These are phyloP conservation scores for Esperia sulphurella DNA, from an alignment of 2,888 invertebrate species.

Conservation along the genomic window DNA sequence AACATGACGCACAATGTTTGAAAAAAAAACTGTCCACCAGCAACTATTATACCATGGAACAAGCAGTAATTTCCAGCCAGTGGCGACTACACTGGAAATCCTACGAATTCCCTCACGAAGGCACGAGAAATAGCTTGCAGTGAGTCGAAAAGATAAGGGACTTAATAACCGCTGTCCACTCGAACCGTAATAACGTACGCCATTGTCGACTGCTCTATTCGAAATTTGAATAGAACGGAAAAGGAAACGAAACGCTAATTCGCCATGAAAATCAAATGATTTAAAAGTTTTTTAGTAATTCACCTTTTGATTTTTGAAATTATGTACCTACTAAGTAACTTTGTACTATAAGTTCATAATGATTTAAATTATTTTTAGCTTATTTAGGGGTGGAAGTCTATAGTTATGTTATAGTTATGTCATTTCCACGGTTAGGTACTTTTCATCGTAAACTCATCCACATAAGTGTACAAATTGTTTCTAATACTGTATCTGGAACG, in stretches of 20 bases:
- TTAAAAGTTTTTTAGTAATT: background rate
- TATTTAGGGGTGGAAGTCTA: no score
- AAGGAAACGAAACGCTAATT: background rate
- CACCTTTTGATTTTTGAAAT: no score
- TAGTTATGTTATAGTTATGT: no score
- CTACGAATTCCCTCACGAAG: constrained; percentile 49
- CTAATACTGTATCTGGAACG: no score
- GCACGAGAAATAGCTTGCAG: constrained; percentile 25
- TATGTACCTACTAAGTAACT: no score
- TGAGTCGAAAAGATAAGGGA: constrained; percentile 39
- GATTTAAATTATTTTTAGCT: no score
- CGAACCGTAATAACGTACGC: constrained; percentile 7
- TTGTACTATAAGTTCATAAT: no score
- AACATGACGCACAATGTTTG: no score
- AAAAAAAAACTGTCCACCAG: background rate
- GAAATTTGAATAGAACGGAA: background rate
- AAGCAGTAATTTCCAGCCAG: constrained; percentile 34
- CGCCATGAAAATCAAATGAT: background rate
- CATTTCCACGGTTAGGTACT: no score
- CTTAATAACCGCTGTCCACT: constrained; percentile 31
- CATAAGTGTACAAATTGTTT: no score
- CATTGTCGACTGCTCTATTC: constrained; percentile 1
- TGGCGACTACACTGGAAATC: constrained; percentile 24
- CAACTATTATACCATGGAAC: constrained; percentile 15
- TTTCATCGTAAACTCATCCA: no score